Conservation (phyloP, 2,888 invertebrate species). For the Pristionchus arcanus region DNA sequence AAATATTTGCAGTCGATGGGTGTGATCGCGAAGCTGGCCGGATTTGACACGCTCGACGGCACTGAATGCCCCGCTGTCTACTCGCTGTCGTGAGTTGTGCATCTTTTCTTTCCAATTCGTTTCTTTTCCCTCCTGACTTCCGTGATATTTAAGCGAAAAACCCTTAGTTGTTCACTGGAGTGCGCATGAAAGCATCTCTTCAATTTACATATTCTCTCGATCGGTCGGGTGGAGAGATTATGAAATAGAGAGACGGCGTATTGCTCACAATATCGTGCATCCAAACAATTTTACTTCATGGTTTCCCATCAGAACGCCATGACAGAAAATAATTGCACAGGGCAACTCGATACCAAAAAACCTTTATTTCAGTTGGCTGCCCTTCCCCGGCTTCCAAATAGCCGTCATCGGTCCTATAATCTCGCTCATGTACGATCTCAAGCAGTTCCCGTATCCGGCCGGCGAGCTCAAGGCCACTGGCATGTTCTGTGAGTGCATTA, state of each 20-base stretch:
- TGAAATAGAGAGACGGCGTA: too few species aligned
- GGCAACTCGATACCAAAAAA: neutral
- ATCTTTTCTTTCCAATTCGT: too few species aligned
- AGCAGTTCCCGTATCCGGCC: neutral
- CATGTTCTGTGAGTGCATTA: neutral
- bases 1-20: neutral
- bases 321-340: neutral
- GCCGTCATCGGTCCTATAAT: neutral
- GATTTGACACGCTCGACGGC: neutral
- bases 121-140: too few species aligned
- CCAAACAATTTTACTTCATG: neutral
- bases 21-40: neutral
- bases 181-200: too few species aligned
- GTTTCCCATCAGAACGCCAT: neutral
- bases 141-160: too few species aligned
- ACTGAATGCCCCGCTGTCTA: neutral
- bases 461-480: neutral
- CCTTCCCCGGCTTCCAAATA: conserved; percentile 1
- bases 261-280: too few species aligned
- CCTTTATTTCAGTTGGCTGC: neutral
- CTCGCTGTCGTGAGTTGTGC: neutral
- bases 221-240: too few species aligned
- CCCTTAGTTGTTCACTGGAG: too few species aligned
- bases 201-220: neutral
- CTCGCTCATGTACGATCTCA: conserved; percentile 18